Percentiles rank a stretch among this genome's conserved stretches.
These are phyloP conservation scores for Hassar affinis DNA, from an alignment of 2,113 vertebrate species.

Conservation along the genomic window DNA sequence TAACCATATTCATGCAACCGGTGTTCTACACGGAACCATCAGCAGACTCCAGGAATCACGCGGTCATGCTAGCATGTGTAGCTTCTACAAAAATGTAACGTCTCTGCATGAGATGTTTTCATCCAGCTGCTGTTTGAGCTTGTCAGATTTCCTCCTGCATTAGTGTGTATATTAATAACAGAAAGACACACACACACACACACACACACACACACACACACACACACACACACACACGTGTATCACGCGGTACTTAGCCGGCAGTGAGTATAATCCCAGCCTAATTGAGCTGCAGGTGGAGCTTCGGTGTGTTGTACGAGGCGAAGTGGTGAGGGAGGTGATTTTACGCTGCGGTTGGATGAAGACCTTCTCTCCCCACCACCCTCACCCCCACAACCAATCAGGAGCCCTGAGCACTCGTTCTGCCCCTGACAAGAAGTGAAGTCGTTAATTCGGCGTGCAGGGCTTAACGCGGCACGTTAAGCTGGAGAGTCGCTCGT, in stretches of 20 bases:
- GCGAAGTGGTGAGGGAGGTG: slow-evolving; percentile 50
- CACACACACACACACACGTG: slow-evolving; percentile 12
- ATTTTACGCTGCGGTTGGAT: slow-evolving; percentile 52
- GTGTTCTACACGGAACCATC: neutral
- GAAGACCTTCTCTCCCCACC: slow-evolving; percentile 25
- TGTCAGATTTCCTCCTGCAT: neutral
- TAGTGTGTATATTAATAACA: neutral
- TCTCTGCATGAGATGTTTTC: neutral
- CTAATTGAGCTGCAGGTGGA: slow-evolving; percentile 53
- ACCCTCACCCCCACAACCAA: slow-evolving; percentile 27
- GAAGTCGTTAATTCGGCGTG: slow-evolving; percentile 66
- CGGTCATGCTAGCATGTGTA: neutral
- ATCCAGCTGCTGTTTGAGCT: neutral
- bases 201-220: neutral
- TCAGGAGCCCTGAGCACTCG: slow-evolving; percentile 36
- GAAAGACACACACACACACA: slow-evolving; percentile 12
- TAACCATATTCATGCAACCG: neutral
- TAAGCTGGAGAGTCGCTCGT: slow-evolving; percentile 63
- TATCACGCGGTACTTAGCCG: slow-evolving; percentile 17
- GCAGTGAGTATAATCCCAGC: slow-evolving; percentile 40
- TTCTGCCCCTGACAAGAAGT: slow-evolving; percentile 60
- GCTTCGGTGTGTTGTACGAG: slow-evolving; percentile 47
- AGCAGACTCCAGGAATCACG: no score
- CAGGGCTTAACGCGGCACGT: slow-evolving; percentile 52
- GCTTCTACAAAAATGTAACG: neutral